Conservation (phyloP, 2,888 invertebrate genomes). For the Lycocerus yunnanus region DNA sequence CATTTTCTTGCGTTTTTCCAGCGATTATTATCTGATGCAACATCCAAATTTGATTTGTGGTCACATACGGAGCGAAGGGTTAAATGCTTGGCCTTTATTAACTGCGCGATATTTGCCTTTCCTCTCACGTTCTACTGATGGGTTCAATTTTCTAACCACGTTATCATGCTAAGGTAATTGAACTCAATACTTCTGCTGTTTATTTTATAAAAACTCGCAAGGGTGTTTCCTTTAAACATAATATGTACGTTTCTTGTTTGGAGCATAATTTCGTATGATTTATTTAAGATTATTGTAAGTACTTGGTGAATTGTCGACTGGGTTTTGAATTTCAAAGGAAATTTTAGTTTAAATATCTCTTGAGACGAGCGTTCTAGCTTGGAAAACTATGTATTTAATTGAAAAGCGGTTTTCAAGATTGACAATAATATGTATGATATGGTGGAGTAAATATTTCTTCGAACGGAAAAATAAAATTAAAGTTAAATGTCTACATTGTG, state of each 20-base stretch:
- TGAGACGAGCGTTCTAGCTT: too few relatives aligned
- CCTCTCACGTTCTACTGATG: neutral
- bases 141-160: neutral
- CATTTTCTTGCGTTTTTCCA: neutral
- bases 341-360: too few relatives aligned
- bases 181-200: neutral
- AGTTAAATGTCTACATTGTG: constrained; percentile 35
- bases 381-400: too few relatives aligned
- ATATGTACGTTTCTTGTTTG: too few relatives aligned
- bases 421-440: too few relatives aligned
- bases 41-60: neutral
- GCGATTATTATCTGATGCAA: neutral
- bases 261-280: too few relatives aligned
- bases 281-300: too few relatives aligned
- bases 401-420: too few relatives aligned
- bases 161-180: neutral
- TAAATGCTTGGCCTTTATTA: neutral
- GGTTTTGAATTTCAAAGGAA: too few relatives aligned
- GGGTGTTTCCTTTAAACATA: too few relatives aligned
- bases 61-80: neutral
- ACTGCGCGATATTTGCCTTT: neutral
- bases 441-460: constrained; percentile 15
- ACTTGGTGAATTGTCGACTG: too few relatives aligned
- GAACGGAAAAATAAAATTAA: constrained; percentile 11
- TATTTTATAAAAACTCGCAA: neutral